Evolutionary conservation across 1,140 invertebrate species (phyloP).

Genomic region (Caerostris darwini): DNA sequence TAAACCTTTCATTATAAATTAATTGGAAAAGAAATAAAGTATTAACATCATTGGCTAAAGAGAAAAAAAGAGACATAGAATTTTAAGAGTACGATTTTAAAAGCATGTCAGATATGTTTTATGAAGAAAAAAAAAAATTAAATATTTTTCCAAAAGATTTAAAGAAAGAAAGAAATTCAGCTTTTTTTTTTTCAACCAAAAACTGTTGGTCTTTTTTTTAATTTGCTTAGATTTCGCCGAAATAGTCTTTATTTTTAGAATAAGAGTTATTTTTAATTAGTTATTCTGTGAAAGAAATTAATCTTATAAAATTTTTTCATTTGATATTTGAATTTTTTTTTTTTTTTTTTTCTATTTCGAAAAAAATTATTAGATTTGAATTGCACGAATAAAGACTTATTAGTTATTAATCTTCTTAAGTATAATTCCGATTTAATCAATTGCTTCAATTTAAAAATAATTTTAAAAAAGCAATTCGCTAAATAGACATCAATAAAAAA

Average conservation of each 20-base stretch:
- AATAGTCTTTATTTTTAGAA: neutral
- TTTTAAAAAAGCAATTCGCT: neutral
- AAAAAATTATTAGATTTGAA: neutral
- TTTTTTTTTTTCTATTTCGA: neutral
- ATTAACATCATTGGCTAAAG: neutral
- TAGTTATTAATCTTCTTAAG: neutral
- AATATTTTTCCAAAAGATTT: neutral
- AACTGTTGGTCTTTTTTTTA: neutral
- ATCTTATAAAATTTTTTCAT: neutral
- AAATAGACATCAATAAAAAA: too few species aligned
- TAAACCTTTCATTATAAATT: neutral
- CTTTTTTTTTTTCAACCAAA: neutral
- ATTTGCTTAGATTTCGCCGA: too few species aligned
- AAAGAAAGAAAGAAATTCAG: neutral
- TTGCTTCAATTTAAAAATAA: neutral
- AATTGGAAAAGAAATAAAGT: conserved; percentile 21
- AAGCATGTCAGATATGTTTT: neutral
- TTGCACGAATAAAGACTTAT: neutral
- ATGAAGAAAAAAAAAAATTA: neutral
- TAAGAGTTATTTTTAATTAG: neutral
- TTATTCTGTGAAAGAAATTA: neutral
- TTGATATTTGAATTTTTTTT: neutral
- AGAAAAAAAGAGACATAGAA: neutral
- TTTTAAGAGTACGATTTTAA: neutral
- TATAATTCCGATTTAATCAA: neutral